Conservation (phyloP, 2,888 invertebrate species). For the Acrobasis consociella region DNA sequence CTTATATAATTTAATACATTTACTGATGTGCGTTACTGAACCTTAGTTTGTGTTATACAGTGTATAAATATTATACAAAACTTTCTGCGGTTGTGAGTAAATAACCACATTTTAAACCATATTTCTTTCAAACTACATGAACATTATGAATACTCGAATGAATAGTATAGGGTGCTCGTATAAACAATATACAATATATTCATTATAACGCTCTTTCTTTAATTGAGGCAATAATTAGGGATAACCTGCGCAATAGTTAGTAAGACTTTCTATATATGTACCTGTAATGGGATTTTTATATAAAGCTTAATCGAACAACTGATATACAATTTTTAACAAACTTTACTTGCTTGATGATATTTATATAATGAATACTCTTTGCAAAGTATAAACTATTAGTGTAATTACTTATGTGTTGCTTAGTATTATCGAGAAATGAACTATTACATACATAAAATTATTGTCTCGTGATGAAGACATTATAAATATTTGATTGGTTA, state of each 20-base stretch:
- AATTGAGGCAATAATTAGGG: constrained; percentile 68
- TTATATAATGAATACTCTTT: constrained; percentile 48
- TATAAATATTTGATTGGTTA: no score
- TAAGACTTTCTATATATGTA: constrained; percentile 55
- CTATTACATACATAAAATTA: background rate
- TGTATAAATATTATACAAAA: constrained; percentile 14
- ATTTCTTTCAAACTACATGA: constrained; percentile 29
- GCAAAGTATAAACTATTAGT: constrained; percentile 46
- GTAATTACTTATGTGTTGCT: constrained; percentile 40
- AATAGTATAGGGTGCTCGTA: constrained; percentile 51
- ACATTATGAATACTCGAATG: constrained; percentile 38
- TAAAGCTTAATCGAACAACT: constrained; percentile 50
- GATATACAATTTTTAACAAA: constrained; percentile 48
- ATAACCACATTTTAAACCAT: constrained; percentile 42
- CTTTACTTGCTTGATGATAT: constrained; percentile 52
- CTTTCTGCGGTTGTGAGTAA: constrained; percentile 40
- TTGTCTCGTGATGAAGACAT: no score
- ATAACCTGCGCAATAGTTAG: constrained; percentile 51
- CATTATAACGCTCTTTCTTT: constrained; percentile 50
- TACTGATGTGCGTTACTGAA: constrained; percentile 7
- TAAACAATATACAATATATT: constrained; percentile 45
- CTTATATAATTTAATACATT: background rate
- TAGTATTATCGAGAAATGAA: constrained; percentile 21
- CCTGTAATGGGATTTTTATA: constrained; percentile 50
- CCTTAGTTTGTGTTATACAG: constrained; percentile 3